Conservation (phyloP, 2,797 vertebrate species). For the Melanotaenia nigrans region DNA sequence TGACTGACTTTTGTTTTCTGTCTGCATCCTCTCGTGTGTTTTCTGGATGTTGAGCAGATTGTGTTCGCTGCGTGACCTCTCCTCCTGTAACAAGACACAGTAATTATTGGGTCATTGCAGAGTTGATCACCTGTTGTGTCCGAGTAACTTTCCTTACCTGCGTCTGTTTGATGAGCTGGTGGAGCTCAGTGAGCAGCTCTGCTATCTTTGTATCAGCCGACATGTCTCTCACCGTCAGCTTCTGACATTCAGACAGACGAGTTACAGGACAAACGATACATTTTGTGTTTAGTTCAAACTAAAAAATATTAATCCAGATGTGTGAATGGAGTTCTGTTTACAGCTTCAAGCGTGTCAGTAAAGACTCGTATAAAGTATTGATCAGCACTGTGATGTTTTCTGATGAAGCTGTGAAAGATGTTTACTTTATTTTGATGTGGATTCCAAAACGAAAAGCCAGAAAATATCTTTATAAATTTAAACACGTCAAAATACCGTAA, state of each 20-base stretch:
- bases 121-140: too few species aligned
- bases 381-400: not conserved
- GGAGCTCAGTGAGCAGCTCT: slow-evolving; percentile 89
- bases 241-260: too few species aligned
- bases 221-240: slow-evolving; percentile 68
- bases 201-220: slow-evolving; percentile 92
- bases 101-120: too few species aligned
- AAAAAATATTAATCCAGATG: not conserved
- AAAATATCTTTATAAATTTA: not conserved
- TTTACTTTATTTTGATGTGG: not conserved
- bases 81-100: slow-evolving; percentile 81
- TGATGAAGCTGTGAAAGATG: too few species aligned
- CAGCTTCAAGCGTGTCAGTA: not conserved
- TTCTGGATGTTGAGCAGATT: slow-evolving; percentile 96
- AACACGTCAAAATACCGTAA: not conserved
- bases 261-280: not conserved
- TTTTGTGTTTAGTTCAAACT: too few species aligned
- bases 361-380: not conserved
- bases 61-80: slow-evolving; percentile 91
- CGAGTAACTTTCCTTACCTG: slow-evolving; percentile 77
- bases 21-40: slow-evolving; percentile 95
- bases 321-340: slow-evolving; percentile 1
- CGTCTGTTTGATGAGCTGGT: slow-evolving; percentile 93
- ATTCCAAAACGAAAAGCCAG: not conserved
- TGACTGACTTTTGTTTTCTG: slow-evolving; percentile 90